These are phyloP conservation scores for Epicampocera succincta DNA, from an alignment of 2,888 invertebrate species.

Conservation along the genomic window DNA sequence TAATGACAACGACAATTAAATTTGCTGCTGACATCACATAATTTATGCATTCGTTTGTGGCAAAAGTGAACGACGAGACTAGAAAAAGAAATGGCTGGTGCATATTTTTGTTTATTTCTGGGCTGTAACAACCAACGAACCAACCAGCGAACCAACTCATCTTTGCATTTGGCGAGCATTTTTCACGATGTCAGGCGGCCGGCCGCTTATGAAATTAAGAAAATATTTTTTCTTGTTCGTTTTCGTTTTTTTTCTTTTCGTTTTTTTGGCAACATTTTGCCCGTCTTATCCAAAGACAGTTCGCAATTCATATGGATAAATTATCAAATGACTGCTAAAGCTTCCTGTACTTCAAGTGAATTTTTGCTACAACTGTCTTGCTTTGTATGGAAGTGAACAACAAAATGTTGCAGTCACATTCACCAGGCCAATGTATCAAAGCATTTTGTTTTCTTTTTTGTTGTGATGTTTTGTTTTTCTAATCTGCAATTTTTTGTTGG, in stretches of 20 bases:
- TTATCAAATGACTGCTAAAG: slow-evolving; percentile 49
- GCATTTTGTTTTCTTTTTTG: too few relatives aligned
- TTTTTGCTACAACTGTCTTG: neutral
- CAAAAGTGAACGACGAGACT: neutral
- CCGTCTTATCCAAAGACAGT: slow-evolving; percentile 6
- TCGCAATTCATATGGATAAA: slow-evolving; percentile 6
- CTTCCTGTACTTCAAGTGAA: slow-evolving; percentile 64
- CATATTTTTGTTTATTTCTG: slow-evolving; percentile 20
- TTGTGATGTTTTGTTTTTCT: too few relatives aligned
- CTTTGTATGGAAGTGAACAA: slow-evolving; percentile 13
- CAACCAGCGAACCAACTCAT: too few relatives aligned
- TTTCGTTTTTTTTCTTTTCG: neutral
- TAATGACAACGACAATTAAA: slow-evolving; percentile 54
- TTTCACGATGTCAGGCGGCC: slow-evolving; percentile 16
- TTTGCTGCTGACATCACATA: slow-evolving; percentile 40
- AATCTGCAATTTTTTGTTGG: too few relatives aligned
- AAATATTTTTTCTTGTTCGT: slow-evolving; percentile 10
- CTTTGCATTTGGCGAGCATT: slow-evolving; percentile 22
- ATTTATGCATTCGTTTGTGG: slow-evolving; percentile 31
- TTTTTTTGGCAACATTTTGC: slow-evolving; percentile 9
- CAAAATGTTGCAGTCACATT: slow-evolving; percentile 6
- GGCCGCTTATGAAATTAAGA: slow-evolving; percentile 39
- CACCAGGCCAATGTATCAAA: too few relatives aligned
- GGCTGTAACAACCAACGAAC: neutral
- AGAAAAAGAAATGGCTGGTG: slow-evolving; percentile 9